phyloP scores from a whole-genome alignment of 2,113 vertebrate genomes.

The Tamias sibiricus region DNA sequence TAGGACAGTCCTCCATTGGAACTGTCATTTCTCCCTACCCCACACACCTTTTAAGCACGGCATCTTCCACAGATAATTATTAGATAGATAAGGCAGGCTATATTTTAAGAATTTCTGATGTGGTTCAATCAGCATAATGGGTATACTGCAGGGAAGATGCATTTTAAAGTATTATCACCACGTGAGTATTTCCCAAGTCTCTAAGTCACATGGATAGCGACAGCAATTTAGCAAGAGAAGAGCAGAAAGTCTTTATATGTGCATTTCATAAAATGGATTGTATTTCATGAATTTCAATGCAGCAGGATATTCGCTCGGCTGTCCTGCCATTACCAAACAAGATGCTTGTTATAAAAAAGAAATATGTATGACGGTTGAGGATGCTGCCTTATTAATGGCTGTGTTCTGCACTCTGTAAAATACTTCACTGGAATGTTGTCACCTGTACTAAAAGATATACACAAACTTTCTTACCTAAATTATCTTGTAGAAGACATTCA shows the following conservation, averaged over 20 bases:
- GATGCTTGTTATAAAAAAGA: conserved; percentile 77
- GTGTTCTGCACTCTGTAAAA: conserved; percentile 42
- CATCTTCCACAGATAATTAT: conserved; percentile 31
- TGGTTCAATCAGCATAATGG: conserved; percentile 66
- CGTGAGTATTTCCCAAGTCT: conserved; percentile 48
- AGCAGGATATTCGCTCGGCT: conserved; percentile 37
- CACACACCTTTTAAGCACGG: not conserved
- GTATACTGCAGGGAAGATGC: conserved; percentile 4
- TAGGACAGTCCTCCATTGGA: not conserved
- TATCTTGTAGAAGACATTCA: conserved; percentile 40
- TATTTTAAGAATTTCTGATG: conserved; percentile 55
- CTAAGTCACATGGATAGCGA: conserved; percentile 37
- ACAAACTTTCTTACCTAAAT: conserved; percentile 65
- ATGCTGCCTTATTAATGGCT: conserved; percentile 62
- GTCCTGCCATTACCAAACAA: conserved; percentile 60
- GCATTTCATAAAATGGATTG: conserved; percentile 61
- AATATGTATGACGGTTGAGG: conserved; percentile 36
- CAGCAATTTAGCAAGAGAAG: conserved; percentile 58
- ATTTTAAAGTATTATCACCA: conserved; percentile 46
- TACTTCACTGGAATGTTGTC: conserved; percentile 62
- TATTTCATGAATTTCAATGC: conserved; percentile 72
- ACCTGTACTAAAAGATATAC: conserved; percentile 57
- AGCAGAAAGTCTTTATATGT: conserved; percentile 62
- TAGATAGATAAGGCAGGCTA: conserved; percentile 2
- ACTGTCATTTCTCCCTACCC: not conserved